Base-by-base conservation (phyloP, 2,113 vertebrate genomes). In the Sapajus apella region DNA sequence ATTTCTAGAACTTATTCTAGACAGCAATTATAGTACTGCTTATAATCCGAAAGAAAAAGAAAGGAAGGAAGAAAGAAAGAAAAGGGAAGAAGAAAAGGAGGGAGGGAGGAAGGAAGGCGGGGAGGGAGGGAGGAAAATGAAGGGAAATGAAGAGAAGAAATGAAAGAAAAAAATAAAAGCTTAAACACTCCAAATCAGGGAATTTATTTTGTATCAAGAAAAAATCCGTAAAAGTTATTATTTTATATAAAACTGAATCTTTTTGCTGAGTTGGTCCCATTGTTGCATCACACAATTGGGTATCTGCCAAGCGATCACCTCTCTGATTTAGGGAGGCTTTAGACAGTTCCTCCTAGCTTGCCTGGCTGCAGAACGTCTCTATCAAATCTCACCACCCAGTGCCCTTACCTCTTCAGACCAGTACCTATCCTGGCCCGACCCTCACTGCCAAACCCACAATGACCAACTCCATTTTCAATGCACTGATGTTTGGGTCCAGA, bases 1-100 rank as follows among this genome's bases (percentile, higher is more conserved):
- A 96, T 97, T 84, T 97, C 80, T 96, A 97, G 94, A 96, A 64
- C 82, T 77, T 66, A 91, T 56, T 27, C 8, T 80, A 43, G 23
- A 32, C 5, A 95, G 12, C 16, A 85, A 52, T 47, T 93, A 1
- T 77, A 35, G 10, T 27, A 37, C 5, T 70, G 9, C 6, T 94
- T 64, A 55, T 12, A 85, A 84, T 25, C 10, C 14, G 10, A 47
- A 68, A 4, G 11, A 75, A 70, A 21, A 43, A 23, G 40, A 5
- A 58, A 14, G 45, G 25, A 1, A 43, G 2, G 8, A 68, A 70
- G 20, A 32, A 11, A 25, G 23, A 40, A 43, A 55, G 18, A 1
- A 45, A 2, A 23, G 18, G 18, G 30, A 27, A 18, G 18, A 27
- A 77, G 7, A 8, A 3, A 37, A 76, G 5, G 17, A 3, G 23